Conservation (phyloP, 2,888 invertebrate genomes). For the Rhamphomyia laevipes region DNA sequence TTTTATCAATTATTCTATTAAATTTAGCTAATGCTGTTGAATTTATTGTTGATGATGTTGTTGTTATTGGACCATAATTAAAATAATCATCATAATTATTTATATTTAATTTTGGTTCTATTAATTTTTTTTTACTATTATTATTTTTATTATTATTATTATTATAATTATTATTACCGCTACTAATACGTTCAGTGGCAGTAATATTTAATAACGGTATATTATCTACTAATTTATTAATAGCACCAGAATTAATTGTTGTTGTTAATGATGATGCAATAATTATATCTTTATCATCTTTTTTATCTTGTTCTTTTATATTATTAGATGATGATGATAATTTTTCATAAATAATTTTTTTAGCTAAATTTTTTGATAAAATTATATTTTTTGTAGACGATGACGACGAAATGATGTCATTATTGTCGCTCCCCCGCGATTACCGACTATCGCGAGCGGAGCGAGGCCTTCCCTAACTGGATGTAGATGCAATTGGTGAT, state of each 20-base stretch:
- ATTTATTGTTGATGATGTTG: slow-evolving; percentile 25
- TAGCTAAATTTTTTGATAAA: too few species aligned
- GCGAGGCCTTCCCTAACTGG: slow-evolving; percentile 74
- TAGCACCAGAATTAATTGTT: background rate
- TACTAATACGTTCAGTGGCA: slow-evolving; percentile 1
- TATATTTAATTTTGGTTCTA: slow-evolving; percentile 9
- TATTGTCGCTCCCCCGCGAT: slow-evolving; percentile 41
- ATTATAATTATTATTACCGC: slow-evolving; percentile 16
- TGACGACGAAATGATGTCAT: slow-evolving; percentile 38
- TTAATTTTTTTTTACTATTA: slow-evolving; percentile 18
- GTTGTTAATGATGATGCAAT: background rate
- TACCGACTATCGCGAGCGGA: slow-evolving; percentile 43
- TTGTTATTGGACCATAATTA: slow-evolving; percentile 16
- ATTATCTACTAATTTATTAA: too few species aligned
- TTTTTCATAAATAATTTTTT: slow-evolving; percentile 2
- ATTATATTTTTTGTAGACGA: too few species aligned
- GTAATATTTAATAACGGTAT: too few species aligned
- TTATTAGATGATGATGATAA: slow-evolving; percentile 8
- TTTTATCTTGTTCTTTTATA: background rate
- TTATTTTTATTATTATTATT: slow-evolving; percentile 21
- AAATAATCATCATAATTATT: slow-evolving; percentile 11
- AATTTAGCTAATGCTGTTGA: slow-evolving; percentile 37
- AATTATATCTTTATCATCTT: too few species aligned
- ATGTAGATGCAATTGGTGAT: slow-evolving; percentile 76
- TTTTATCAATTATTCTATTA: slow-evolving; percentile 35